Evolutionary conservation across 2,888 invertebrate genomes (phyloP), one percentile per base, ranked within the genome.

Genomic region (Ypsolopha scabrella): DNA sequence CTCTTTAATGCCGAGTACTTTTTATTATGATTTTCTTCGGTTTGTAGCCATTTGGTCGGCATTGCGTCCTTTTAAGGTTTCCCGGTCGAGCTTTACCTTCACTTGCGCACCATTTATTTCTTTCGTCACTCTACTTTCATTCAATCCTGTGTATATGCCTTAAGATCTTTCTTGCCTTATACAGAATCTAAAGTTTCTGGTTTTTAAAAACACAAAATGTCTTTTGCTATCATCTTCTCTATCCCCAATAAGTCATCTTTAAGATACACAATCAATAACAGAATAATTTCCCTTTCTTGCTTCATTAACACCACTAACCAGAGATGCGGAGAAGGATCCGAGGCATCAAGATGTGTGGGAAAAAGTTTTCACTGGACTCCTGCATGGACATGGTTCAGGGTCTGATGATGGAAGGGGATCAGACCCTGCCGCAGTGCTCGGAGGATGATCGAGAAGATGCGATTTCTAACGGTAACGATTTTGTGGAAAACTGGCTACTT

Each of bases 361-460:
- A 95, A 76, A 96, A 95, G 76, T 95, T 94, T 74, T 96, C 96
- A 0, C 82, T 97, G 60, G 97, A 97, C 79, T 96, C 96, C 0
- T 92, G 94, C 66, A 92, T 96, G 90, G 96, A 96, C 70, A 89
- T 97, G 67, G 95, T 96, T 41, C 93, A 94, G 68, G 93, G 91
- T 4, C 74, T 91, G 61, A 90, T 90, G 75, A 80, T 87, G 43
- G 86, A 83, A 39, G 58, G 60, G 11, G 58, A 62, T 52, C 81
- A 82, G 55, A 75, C 86, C n/a, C 72, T 88, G 45, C 87, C 88
- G 1, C 76, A 78, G 11, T 88, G 88, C 68, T 76, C 75, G 39
- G 90, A 90, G 59, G 89, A 89, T 47, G 88, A 88, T 7, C 70
- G 70, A 38, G 87, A 87, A 52, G 83, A 87, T 9, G 65, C 65